A percentile compares a stretch with the other conserved stretches of the same genome.
These are phyloP conservation scores for Pungitius pungitius DNA, from an alignment of 2,113 vertebrate species.

Conservation along the genomic window DNA sequence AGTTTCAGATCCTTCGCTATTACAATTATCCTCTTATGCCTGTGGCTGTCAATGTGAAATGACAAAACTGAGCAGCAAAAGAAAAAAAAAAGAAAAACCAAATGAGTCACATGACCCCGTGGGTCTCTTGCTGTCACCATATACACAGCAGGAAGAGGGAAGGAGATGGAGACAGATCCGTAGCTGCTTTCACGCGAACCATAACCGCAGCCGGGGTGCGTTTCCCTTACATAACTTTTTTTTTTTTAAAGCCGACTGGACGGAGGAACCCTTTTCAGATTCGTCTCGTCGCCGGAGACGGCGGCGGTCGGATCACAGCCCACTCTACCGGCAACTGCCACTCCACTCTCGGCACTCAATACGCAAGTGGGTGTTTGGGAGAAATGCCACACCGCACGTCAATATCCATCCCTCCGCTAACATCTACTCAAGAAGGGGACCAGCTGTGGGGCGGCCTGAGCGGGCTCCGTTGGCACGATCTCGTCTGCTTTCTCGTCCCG, in stretches of 20 bases:
- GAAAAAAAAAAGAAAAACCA: conserved; percentile 23
- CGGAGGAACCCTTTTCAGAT: conserved; percentile 38
- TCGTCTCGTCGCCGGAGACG: conserved; percentile 36
- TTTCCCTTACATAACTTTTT: conserved; percentile 56
- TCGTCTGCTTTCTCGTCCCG: conserved; percentile 19
- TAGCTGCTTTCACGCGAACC: conserved; percentile 50
- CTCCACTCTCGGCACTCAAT: conserved; percentile 35
- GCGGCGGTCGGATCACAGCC: conserved; percentile 25
- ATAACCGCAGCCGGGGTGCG: conserved; percentile 42
- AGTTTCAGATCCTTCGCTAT: conserved; percentile 43
- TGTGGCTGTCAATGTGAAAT: conserved; percentile 57
- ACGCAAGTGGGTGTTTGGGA: conserved; percentile 26
- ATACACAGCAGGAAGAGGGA: conserved; percentile 42
- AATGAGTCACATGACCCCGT: conserved; percentile 66
- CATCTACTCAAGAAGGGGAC: conserved; percentile 26
- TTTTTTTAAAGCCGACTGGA: conserved; percentile 19
- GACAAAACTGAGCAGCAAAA: conserved; percentile 54
- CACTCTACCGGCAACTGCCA: conserved; percentile 46
- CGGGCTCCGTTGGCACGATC: conserved; percentile 17
- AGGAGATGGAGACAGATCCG: conserved; percentile 29
- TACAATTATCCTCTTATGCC: conserved; percentile 60
- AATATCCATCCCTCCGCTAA: conserved; percentile 5
- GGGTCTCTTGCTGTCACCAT: conserved; percentile 60
- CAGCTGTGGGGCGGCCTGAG: conserved; percentile 19
- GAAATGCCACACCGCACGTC: conserved; percentile 29